Evolutionary conservation across 2,888 invertebrate species (phyloP).

Genomic region (Nomada ruficornis): DNA sequence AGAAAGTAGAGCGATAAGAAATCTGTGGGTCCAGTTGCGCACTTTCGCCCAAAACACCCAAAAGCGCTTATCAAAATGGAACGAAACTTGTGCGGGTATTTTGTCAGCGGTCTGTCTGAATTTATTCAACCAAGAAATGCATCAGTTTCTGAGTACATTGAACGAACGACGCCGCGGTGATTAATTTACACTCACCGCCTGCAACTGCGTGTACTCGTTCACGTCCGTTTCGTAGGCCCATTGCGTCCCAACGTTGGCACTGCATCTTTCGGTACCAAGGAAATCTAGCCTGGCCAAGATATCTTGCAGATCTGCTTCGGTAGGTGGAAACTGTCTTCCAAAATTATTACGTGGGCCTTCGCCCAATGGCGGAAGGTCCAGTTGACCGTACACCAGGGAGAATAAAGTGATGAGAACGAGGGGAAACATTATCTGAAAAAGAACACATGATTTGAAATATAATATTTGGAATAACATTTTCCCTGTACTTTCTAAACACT

Average conservation of each 20-base stretch:
- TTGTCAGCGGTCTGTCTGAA: neutral
- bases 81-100: constrained; percentile 53
- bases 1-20: constrained; percentile 2
- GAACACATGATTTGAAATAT: neutral
- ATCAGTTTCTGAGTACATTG: neutral
- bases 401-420: constrained; percentile 58
- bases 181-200: constrained; percentile 89
- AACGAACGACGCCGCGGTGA: neutral
- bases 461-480: too few relatives aligned
- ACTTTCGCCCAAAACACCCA: neutral
- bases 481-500: too few relatives aligned
- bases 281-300: constrained; percentile 89
- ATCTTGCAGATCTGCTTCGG: constrained; percentile 75
- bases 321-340: constrained; percentile 52
- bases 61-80: constrained; percentile 17
- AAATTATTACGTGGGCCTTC: constrained; percentile 61
- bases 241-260: constrained; percentile 93
- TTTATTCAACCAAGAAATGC: neutral
- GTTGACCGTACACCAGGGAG: constrained; percentile 72
- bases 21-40: neutral
- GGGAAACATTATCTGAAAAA: constrained; percentile 32
- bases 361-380: constrained; percentile 79
- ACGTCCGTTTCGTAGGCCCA: constrained; percentile 96
- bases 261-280: constrained; percentile 92
- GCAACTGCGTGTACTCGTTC: constrained; percentile 92